A percentile compares a stretch with the other conserved stretches of the same genome.
These are phyloP conservation scores for Spinus olivaceus DNA, from an alignment of 2,797 vertebrate species.

Conservation along the genomic window DNA sequence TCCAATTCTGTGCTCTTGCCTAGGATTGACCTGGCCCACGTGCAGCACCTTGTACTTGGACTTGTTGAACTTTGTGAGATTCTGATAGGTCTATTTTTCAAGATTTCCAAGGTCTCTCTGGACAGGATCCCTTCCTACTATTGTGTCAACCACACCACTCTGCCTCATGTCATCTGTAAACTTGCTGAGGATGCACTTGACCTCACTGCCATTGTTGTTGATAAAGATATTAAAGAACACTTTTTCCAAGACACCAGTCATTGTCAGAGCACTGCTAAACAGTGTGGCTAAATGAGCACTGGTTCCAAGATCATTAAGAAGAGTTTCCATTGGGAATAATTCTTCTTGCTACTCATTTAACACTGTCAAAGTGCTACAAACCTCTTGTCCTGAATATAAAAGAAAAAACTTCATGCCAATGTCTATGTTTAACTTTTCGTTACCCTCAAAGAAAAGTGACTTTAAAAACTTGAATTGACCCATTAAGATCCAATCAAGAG, in stretches of 20 bases:
- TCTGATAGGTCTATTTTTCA: neutral
- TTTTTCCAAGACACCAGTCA: neutral
- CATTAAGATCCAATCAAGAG: neutral
- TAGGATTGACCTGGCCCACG: rapidly evolving
- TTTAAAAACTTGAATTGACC: neutral
- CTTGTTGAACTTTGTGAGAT: neutral
- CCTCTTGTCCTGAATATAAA: neutral
- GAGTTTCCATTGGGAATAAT: neutral
- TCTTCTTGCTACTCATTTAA: neutral
- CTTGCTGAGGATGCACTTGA: neutral
- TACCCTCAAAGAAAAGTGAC: neutral
- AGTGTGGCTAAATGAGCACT: neutral
- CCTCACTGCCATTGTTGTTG: neutral
- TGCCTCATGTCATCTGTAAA: neutral
- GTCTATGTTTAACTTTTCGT: neutral
- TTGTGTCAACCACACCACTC: neutral
- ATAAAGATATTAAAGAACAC: neutral
- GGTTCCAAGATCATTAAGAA: neutral
- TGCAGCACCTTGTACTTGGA: neutral
- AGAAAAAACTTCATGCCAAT: neutral
- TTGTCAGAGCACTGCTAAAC: neutral
- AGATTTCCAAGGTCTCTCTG: neutral
- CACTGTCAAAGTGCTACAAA: neutral
- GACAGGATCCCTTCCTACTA: neutral
- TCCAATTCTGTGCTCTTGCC: too few relatives aligned